Percentiles rank a stretch among this genome's conserved stretches.
Conservation (phyloP, 2,888 invertebrate species). For the Phortica okadai region DNA sequence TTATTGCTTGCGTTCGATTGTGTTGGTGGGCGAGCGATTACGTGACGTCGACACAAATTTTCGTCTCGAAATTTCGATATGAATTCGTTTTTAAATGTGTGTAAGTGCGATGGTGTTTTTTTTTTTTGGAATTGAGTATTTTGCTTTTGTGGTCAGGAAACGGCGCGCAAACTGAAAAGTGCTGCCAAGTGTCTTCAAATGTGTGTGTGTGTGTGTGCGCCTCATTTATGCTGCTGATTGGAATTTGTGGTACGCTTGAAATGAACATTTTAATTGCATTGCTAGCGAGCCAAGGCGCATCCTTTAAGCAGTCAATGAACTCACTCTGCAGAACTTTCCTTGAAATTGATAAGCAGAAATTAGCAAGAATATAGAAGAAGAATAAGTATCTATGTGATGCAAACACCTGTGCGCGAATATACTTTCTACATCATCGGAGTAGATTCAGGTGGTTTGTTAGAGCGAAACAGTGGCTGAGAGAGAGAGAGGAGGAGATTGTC, state of each 20-base stretch:
- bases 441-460: neutral
- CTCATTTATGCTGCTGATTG: neutral
- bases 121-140: neutral
- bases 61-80: too few species aligned
- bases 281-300: conserved; percentile 55
- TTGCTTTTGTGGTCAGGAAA: neutral
- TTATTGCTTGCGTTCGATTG: neutral
- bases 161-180: neutral
- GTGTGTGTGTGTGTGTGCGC: neutral
- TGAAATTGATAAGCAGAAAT: neutral
- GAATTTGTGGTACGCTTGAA: neutral
- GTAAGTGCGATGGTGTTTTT: neutral
- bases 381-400: conserved; percentile 50
- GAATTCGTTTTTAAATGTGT: neutral
- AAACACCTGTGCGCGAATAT: neutral
- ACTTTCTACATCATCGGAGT: too few species aligned
- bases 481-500: neutral
- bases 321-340: neutral
- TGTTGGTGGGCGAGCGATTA: neutral
- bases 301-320: neutral
- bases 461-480: neutral
- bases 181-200: neutral
- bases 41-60: too few species aligned
- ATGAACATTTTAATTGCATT: neutral
- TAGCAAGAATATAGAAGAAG: conserved; percentile 44